A percentile compares a stretch with the other conserved stretches of the same genome.
Conservation (phyloP, 2,113 vertebrate species). For the Trogon melanurus region DNA sequence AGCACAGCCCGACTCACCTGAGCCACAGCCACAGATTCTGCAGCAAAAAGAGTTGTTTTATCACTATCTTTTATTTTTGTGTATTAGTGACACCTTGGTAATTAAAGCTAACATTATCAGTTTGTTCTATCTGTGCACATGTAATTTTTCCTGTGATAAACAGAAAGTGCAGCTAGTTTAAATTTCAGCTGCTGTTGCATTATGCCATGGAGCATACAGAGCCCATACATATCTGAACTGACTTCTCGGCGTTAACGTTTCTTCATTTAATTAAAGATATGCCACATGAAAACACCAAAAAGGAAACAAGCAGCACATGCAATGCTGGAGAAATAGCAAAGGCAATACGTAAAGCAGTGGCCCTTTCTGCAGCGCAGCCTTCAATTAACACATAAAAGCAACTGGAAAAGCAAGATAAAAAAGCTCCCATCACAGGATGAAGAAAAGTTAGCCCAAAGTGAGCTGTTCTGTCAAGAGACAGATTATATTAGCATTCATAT, state of each 20-base stretch:
- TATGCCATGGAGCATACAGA: background rate
- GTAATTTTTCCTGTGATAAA: background rate
- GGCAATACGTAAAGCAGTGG: background rate
- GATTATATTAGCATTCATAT: background rate
- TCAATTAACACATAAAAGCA: background rate
- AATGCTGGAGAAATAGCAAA: background rate
- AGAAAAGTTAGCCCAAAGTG: background rate
- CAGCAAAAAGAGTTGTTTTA: constrained; percentile 10
- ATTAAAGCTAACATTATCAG: background rate
- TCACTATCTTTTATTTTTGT: background rate
- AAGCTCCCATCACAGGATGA: background rate
- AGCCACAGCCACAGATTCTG: constrained; percentile 98
- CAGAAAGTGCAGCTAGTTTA: background rate
- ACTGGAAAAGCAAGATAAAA: background rate
- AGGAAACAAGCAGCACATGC: background rate
- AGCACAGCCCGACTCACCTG: constrained; percentile 96
- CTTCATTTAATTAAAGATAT: background rate
- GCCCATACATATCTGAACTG: background rate
- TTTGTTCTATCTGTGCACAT: background rate
- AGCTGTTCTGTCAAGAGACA: background rate
- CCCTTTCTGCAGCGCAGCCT: background rate
- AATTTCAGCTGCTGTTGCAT: background rate
- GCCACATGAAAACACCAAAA: background rate
- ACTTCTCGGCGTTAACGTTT: background rate
- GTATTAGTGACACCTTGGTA: background rate